Conservation (phyloP, 2,797 vertebrate species). For the Oophaga sylvatica region DNA sequence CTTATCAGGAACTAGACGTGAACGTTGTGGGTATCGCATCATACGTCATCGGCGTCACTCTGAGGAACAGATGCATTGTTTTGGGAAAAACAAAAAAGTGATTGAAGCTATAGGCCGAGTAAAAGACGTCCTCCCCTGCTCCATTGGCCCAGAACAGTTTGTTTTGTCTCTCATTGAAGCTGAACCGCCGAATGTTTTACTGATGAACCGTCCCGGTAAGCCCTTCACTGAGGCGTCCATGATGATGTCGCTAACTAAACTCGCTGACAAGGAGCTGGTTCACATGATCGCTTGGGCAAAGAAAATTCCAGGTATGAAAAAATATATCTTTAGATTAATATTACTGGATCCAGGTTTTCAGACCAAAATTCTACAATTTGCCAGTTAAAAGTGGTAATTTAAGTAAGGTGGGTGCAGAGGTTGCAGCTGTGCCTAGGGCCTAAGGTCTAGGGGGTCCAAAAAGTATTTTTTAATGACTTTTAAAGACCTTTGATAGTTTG, state of each 20-base stretch:
- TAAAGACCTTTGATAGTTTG: too few relatives aligned
- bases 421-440: too few relatives aligned
- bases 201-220: slow-evolving; percentile 84
- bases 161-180: slow-evolving; percentile 89
- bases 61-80: slow-evolving; percentile 71
- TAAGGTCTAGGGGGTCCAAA: too few relatives aligned
- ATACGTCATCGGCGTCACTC: slow-evolving; percentile 78
- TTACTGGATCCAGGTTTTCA: neutral
- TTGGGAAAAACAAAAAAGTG: slow-evolving; percentile 67
- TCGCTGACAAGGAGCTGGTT: slow-evolving; percentile 93
- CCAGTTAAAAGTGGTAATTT: too few relatives aligned
- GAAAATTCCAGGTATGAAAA: slow-evolving; percentile 89
- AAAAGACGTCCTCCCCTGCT: slow-evolving; percentile 68
- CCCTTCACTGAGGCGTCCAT: slow-evolving; percentile 93
- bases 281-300: slow-evolving; percentile 99
- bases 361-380: neutral
- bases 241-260: slow-evolving; percentile 97
- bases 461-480: too few relatives aligned
- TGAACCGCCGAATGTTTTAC: slow-evolving; percentile 88
- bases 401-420: too few relatives aligned
- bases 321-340: neutral
- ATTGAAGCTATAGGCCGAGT: slow-evolving; percentile 63
- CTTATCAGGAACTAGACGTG: slow-evolving; percentile 84
- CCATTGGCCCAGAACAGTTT: slow-evolving; percentile 85
- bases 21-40: slow-evolving; percentile 86